Evolutionary conservation across 2,888 invertebrate genomes (phyloP).

Genomic region (Dryocosmus kuriphilus): DNA sequence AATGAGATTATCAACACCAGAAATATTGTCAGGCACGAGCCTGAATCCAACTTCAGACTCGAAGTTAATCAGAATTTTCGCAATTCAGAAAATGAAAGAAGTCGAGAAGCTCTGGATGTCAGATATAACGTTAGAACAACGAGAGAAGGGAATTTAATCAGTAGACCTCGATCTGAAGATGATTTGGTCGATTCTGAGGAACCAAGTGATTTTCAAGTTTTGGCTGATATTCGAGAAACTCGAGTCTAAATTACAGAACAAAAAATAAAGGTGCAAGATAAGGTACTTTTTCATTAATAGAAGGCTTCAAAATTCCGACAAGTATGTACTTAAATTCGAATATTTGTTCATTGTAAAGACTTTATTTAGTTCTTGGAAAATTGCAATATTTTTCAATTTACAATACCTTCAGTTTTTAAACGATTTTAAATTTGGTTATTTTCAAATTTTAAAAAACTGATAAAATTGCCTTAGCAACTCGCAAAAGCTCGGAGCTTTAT

Average conservation of each 20-base stretch:
- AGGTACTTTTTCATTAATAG: neutral
- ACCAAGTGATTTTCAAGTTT: conserved; percentile 67
- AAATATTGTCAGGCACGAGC: conserved; percentile 60
- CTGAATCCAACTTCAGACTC: conserved; percentile 10
- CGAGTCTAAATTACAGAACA: conserved; percentile 63
- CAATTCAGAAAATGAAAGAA: conserved; percentile 10
- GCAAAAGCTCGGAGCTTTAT: neutral
- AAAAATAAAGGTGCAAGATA: neutral
- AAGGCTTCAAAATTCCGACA: neutral
- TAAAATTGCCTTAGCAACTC: neutral
- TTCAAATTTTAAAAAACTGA: neutral
- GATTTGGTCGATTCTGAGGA: conserved; percentile 55
- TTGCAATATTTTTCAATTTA: no score
- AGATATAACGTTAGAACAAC: conserved; percentile 1
- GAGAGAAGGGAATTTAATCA: conserved; percentile 9
- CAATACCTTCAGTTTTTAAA: no score
- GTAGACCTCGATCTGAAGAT: neutral
- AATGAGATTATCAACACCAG: conserved; percentile 65
- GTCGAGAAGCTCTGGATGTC: conserved; percentile 24
- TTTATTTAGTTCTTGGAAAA: no score
- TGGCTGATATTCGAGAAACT: conserved; percentile 74
- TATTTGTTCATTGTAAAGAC: no score
- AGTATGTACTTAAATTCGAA: no score
- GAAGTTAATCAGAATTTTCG: conserved; percentile 12
- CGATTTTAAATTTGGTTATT: no score